Base-by-base conservation (phyloP, 1,140 invertebrate species). In the Drosophila seguyi region DNA sequence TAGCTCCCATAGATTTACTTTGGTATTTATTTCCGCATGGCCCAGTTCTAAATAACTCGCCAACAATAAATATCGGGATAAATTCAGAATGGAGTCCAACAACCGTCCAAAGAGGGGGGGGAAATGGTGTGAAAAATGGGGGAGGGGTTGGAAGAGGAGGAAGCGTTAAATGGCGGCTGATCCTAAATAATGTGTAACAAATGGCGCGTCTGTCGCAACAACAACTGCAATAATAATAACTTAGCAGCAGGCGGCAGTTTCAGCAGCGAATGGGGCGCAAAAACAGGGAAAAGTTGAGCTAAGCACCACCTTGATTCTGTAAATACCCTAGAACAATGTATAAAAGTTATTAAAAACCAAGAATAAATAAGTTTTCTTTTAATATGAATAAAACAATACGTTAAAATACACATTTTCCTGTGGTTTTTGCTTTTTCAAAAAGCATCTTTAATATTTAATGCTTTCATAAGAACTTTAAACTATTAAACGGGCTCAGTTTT, bases 151-250 rank as follows among this genome's bases (percentile, higher is more conserved):
- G 22, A 27, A 27, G 27, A 41, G 50, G 25, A 56, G 57, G 57
- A 50, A 29, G 58, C 59, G 45, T 42, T 67, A 68, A 50, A 62
- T 62, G 65, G 44, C 65, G 44, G 29, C 58, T 68, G 67, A 34
- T 71, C 63, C 68, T 77, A 81, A 88, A 88, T 88, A 83, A 88
- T 88, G 84, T 88, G 84, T 88, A 88, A 88, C 84, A 88, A 88
- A 88, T 88, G 84, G 79, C 66, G 79, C 84, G 67, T 83, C 79
- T 88, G 76, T 83, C 67, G 65, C 82, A 81, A 73, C 67, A 76
- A 79, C 81, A 84, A 76, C 62, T 62, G 58, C 76, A 84, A 87
- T 80, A 85, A 86, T 85, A 85, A 85, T 85, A 85, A 79, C 69
- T 81, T 81, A 69, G 75, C 69, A 71, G 68, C 75, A 55, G 38